A percentile compares a stretch with the other conserved stretches of the same genome.
Evolutionary conservation across 1,140 invertebrate species (phyloP).

Genomic region (Caerostris darwini): DNA sequence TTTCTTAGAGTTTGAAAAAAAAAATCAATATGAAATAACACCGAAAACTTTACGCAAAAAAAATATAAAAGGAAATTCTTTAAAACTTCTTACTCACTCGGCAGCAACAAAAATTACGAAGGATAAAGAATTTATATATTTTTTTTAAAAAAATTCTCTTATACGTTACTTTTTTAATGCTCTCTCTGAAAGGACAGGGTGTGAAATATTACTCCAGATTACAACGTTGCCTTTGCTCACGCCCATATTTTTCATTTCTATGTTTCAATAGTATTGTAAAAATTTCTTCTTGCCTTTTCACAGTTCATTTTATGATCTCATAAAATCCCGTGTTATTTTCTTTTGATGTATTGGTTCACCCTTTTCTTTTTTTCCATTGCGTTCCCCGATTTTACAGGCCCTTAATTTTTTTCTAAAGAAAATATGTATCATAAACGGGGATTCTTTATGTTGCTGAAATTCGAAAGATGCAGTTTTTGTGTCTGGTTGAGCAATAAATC

Average conservation of each 20-base stretch:
- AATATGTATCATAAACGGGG: background rate
- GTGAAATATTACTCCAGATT: constrained; percentile 61
- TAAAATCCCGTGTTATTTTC: constrained; percentile 52
- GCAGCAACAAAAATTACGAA: background rate
- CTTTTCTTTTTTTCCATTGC: background rate
- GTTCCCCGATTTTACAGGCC: background rate
- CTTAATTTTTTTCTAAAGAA: constrained; percentile 31
- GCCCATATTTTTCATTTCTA: constrained; percentile 58
- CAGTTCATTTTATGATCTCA: constrained; percentile 53
- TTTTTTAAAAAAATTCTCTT: background rate
- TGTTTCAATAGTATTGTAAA: constrained; percentile 39
- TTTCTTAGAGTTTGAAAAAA: background rate
- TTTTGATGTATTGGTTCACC: constrained; percentile 29
- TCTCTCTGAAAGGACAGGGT: constrained; percentile 36
- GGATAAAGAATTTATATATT: background rate
- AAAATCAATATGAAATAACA: constrained; percentile 35
- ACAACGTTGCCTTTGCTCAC: background rate
- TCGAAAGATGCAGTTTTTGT: background rate
- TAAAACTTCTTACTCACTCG: constrained; percentile 16
- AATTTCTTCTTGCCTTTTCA: constrained; percentile 54
- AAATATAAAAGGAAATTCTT: constrained; percentile 22
- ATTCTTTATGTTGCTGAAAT: background rate
- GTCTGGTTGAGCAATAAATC: background rate
- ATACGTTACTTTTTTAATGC: constrained; percentile 57
- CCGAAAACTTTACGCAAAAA: background rate